Evolutionary conservation across 1,140 invertebrate genomes (phyloP).

Genomic region (Drosophila setifemur): DNA sequence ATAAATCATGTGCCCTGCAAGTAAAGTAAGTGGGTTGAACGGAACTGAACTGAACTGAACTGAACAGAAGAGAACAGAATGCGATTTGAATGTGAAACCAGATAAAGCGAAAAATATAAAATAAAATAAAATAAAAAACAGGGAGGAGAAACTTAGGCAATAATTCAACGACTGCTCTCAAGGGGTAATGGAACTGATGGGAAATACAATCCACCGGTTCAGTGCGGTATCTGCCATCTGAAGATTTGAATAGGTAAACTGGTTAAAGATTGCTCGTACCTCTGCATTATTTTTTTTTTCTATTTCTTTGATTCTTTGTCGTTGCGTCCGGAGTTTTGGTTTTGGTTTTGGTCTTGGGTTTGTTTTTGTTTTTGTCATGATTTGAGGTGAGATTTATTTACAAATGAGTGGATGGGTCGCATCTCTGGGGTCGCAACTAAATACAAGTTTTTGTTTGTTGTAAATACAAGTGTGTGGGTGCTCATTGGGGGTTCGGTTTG

Average conservation of each 20-base stretch:
- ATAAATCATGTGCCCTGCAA: conserved; percentile 39
- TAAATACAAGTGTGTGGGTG: conserved; percentile 58
- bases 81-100: conserved; percentile 33
- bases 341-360: not conserved
- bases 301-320: not conserved
- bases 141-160: conserved; percentile 23
- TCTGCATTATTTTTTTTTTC: not conserved
- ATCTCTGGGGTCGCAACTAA: conserved; percentile 47
- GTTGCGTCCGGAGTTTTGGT: conserved; percentile 7
- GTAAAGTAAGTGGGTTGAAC: conserved; percentile 26
- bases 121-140: not conserved
- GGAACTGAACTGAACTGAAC: too few species aligned
- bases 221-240: conserved; percentile 6
- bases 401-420: conserved; percentile 60
- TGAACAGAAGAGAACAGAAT: conserved; percentile 2
- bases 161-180: conserved; percentile 31
- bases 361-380: conserved; percentile 36
- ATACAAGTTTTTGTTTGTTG: conserved; percentile 55
- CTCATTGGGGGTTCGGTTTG: conserved; percentile 40
- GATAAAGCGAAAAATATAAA: conserved; percentile 20
- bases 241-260: conserved; percentile 30
- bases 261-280: conserved; percentile 18
- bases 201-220: conserved; percentile 32
- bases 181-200: conserved; percentile 32
- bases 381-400: conserved; percentile 72